Evolutionary conservation across 1,140 invertebrate genomes (phyloP).

Genomic region (Eulimnadia texana): DNA sequence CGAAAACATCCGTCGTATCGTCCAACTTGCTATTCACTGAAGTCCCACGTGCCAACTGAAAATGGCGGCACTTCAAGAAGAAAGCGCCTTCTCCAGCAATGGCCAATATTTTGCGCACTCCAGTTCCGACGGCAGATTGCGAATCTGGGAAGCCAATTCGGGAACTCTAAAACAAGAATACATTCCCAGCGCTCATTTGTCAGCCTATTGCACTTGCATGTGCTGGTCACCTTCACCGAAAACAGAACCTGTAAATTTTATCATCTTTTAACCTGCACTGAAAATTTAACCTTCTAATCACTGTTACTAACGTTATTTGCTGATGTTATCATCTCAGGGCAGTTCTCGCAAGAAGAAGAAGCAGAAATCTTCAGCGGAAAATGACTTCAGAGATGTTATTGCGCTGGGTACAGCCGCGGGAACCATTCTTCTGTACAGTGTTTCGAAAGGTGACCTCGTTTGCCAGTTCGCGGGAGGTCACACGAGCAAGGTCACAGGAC

Average conservation of each 20-base stretch:
- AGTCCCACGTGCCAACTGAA: conserved; percentile 11
- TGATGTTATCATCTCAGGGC: conserved; percentile 1
- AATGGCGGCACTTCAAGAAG: conserved; percentile 11
- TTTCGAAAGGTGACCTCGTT: conserved; percentile 42
- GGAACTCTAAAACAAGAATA: conserved; percentile 13
- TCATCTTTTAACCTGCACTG: too few relatives aligned
- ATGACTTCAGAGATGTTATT: conserved; percentile 27
- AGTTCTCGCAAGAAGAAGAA: conserved; percentile 28
- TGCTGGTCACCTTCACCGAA: conserved; percentile 8
- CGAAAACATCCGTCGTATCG: not conserved
- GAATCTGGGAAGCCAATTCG: conserved; percentile 11
- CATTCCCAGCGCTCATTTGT: conserved; percentile 12
- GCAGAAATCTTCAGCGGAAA: conserved; percentile 25
- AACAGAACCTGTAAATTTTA: not conserved
- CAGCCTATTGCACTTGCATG: conserved; percentile 13
- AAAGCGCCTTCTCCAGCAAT: conserved; percentile 8
- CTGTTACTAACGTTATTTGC: not conserved
- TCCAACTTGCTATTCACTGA: not conserved
- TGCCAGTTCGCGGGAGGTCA: conserved; percentile 36
- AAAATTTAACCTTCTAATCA: not conserved
- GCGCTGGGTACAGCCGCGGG: conserved; percentile 49
- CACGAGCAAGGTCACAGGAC: conserved; percentile 33
- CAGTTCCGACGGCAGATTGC: conserved; percentile 8
- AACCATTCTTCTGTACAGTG: conserved; percentile 46
- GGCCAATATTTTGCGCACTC: conserved; percentile 12